Percentiles rank a stretch among this genome's conserved stretches.
Conservation (phyloP, 2,113 vertebrate genomes). For the Chinchilla lanigera region DNA sequence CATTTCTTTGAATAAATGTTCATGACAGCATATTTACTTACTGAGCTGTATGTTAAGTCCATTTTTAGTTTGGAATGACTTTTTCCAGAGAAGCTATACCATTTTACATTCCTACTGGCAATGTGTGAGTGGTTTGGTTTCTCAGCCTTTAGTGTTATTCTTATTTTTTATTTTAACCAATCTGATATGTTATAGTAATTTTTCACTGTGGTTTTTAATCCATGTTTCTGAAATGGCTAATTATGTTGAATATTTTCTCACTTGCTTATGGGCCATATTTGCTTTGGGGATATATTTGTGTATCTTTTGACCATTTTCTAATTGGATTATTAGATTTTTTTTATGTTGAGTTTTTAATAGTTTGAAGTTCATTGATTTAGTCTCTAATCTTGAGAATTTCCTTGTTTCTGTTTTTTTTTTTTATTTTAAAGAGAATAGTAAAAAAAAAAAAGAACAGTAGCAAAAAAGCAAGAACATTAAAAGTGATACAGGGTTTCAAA, state of each 20-base stretch:
- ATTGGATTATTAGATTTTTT: slow-evolving; percentile 16
- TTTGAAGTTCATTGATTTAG: not conserved
- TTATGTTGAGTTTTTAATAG: not conserved
- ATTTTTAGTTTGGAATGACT: not conserved
- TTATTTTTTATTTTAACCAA: not conserved
- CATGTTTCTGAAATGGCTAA: not conserved
- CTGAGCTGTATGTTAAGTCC: not conserved
- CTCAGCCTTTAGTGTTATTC: not conserved
- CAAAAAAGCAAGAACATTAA: too few species aligned
- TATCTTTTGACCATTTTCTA: not conserved
- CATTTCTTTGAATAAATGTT: slow-evolving; percentile 3
- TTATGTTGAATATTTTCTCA: not conserved
- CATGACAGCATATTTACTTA: not conserved
- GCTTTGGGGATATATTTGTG: not conserved
- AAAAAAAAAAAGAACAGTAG: too few species aligned
- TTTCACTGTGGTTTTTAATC: slow-evolving; percentile 5
- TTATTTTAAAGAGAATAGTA: not conserved
- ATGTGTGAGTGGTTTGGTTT: not conserved
- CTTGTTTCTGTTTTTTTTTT: not conserved
- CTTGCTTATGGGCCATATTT: not conserved
- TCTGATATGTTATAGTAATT: not conserved
- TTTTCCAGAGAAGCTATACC: not conserved
- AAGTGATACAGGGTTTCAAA: too few species aligned
- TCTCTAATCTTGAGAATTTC: not conserved
- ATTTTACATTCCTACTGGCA: slow-evolving; percentile 2